Evolutionary conservation across 1,140 invertebrate genomes (phyloP).

Genomic region (Bombyx mandarina): DNA sequence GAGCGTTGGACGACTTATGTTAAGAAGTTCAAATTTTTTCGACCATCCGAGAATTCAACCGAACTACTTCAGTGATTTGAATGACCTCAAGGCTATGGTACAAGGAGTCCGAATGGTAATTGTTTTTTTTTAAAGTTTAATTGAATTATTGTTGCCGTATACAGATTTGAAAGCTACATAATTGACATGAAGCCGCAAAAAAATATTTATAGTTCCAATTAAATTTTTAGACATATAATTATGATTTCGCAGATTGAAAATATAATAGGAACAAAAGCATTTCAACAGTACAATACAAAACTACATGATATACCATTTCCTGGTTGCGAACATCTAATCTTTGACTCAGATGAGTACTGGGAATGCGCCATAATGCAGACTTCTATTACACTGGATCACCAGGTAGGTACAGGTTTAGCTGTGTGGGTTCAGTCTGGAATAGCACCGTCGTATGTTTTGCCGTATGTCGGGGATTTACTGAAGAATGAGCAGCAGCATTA

Average conservation of each 20-base stretch:
- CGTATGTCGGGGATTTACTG: too few species aligned
- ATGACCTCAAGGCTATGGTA: slow-evolving; percentile 78
- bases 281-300: slow-evolving; percentile 74
- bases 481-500: too few species aligned
- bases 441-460: too few species aligned
- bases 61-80: slow-evolving; percentile 80
- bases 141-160: neutral
- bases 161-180: neutral
- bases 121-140: neutral
- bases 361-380: slow-evolving; percentile 78
- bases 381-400: slow-evolving; percentile 82
- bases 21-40: slow-evolving; percentile 79
- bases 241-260: slow-evolving; percentile 68
- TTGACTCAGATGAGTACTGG: slow-evolving; percentile 82
- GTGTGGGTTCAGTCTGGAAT: neutral
- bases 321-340: slow-evolving; percentile 74
- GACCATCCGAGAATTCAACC: slow-evolving; percentile 82
- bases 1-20: slow-evolving; percentile 78
- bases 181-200: too few species aligned
- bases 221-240: slow-evolving; percentile 4
- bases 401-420: slow-evolving; percentile 45
- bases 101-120: slow-evolving; percentile 81
- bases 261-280: slow-evolving; percentile 73
- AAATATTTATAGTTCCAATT: too few species aligned
- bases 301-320: slow-evolving; percentile 77